Percentiles rank a stretch among this genome's conserved stretches.
Evolutionary conservation across 2,888 invertebrate genomes (phyloP).

Genomic region (Callinectes sapidus): DNA sequence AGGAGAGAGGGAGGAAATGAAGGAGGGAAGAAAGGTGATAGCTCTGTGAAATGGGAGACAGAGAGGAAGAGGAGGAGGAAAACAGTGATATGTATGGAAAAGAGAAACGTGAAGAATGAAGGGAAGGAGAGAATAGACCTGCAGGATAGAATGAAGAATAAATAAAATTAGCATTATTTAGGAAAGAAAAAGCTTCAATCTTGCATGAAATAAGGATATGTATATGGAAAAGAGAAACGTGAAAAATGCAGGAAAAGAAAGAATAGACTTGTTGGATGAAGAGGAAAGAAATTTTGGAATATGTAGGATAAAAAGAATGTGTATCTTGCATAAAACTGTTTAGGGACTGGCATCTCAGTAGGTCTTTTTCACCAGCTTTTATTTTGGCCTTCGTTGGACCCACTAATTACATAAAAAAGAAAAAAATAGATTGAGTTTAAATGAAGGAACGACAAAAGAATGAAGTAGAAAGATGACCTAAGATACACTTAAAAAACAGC

Average conservation of each 20-base stretch:
- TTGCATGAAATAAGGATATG: too few relatives aligned
- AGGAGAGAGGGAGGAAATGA: not conserved
- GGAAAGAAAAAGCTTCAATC: too few relatives aligned
- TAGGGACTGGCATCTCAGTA: too few relatives aligned
- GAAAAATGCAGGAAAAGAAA: not conserved
- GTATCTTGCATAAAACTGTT: too few relatives aligned
- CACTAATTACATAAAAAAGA: too few relatives aligned
- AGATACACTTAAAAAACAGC: too few relatives aligned
- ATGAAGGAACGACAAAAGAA: not conserved
- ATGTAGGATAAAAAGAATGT: not conserved
- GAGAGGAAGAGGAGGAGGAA: not conserved
- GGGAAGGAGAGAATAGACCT: not conserved
- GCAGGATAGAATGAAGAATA: not conserved
- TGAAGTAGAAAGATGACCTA: not conserved
- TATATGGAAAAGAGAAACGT: not conserved
- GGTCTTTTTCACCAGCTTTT: too few relatives aligned
- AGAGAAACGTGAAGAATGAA: not conserved
- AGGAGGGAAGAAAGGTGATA: not conserved
- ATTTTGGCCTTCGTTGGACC: too few relatives aligned
- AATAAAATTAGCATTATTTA: not conserved
- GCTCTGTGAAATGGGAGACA: not conserved
- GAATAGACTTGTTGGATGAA: not conserved
- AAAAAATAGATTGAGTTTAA: too few relatives aligned
- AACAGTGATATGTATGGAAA: not conserved
- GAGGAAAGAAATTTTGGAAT: not conserved